Percentiles rank a stretch among this genome's conserved stretches.
Evolutionary conservation across 2,113 vertebrate species (phyloP).

Genomic region (Fregata magnificens): DNA sequence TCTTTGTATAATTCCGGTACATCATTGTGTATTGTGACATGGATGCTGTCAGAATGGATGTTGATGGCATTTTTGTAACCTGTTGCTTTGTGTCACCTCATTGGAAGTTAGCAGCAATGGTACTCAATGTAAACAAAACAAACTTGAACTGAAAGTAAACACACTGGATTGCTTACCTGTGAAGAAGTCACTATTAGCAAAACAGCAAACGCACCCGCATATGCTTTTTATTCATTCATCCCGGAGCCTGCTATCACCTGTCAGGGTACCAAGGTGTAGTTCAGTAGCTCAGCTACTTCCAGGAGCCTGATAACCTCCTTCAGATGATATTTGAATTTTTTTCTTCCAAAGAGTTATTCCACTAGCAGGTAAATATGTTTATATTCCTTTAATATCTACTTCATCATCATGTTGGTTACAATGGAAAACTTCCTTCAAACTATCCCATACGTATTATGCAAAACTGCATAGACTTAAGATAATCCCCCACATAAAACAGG

Average conservation of each 20-base stretch:
- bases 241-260: accelerated
- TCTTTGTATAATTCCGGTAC: constrained; percentile 67
- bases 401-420: not conserved
- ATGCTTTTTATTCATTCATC: not conserved
- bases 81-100: constrained; percentile 53
- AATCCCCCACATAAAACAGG: not conserved
- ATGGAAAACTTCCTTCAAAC: not conserved
- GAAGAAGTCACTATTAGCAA: not conserved
- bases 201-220: not conserved
- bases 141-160: constrained; percentile 53
- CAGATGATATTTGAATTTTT: not conserved
- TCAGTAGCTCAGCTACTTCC: not conserved
- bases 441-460: accelerated
- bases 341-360: not conserved
- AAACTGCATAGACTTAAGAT: not conserved
- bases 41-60: constrained; percentile 55
- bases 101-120: constrained; percentile 37
- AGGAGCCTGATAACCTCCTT: not conserved
- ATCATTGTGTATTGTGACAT: constrained; percentile 66
- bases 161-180: constrained; percentile 34
- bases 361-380: not conserved
- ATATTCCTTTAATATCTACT: not conserved
- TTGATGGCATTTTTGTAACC: constrained; percentile 49
- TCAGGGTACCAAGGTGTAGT: not conserved
- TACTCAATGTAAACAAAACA: not conserved